These are phyloP conservation scores for Lepidochrysops patricia DNA, from an alignment of 2,888 invertebrate species.

Conservation along the genomic window DNA sequence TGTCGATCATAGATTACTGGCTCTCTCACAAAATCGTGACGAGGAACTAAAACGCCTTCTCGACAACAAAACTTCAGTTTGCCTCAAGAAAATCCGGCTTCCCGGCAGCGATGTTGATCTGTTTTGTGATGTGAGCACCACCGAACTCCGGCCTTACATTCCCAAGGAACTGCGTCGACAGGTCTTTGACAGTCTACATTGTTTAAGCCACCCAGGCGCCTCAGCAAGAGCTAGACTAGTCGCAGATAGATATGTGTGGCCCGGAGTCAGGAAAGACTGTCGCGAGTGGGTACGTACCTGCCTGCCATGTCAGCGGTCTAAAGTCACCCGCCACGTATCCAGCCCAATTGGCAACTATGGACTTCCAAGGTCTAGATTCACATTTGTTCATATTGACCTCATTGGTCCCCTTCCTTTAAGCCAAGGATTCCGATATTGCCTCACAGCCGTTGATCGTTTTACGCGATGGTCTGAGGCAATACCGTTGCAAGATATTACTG, in stretches of 20 bases:
- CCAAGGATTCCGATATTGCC: background rate
- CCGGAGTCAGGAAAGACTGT: conserved; percentile 34
- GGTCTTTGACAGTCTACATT: background rate
- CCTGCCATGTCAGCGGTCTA: conserved; percentile 35
- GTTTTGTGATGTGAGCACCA: background rate
- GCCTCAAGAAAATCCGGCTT: background rate
- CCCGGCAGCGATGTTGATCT: background rate
- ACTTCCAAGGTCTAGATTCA: background rate
- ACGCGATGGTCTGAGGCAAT: background rate
- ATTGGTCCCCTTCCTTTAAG: background rate
- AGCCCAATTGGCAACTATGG: too few species aligned
- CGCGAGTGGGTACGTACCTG: conserved; percentile 34
- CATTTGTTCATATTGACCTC: background rate
- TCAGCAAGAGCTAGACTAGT: conserved; percentile 25
- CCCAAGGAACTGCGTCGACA: background rate
- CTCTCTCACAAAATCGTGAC: too few species aligned
- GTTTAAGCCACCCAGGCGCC: conserved; percentile 4
- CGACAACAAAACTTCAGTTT: background rate
- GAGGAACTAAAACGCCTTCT: background rate
- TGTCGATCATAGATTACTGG: too few species aligned
- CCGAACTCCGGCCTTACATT: background rate
- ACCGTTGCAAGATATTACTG: background rate
- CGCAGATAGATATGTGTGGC: conserved; percentile 39
- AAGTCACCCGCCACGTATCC: conserved; percentile 35
- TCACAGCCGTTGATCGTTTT: background rate